Conservation (phyloP, 2,888 invertebrate species). For the Lydus trimaculatus region DNA sequence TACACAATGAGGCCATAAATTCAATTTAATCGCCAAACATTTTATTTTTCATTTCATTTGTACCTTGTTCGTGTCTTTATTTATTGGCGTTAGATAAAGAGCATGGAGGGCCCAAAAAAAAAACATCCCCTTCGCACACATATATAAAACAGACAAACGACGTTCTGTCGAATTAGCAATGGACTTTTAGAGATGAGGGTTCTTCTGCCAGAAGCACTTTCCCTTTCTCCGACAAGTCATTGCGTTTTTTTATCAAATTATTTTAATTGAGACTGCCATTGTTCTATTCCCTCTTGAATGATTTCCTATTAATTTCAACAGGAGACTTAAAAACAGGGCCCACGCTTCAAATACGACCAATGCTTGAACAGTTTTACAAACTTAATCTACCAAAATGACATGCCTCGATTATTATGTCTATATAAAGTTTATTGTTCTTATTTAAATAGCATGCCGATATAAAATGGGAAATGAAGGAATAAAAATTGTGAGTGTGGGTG, state of each 20-base stretch:
- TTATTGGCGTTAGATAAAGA: slow-evolving; percentile 35
- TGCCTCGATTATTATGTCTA: slow-evolving; percentile 25
- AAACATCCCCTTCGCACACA: slow-evolving; percentile 29
- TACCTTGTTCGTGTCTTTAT: slow-evolving; percentile 48
- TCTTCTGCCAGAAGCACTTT: slow-evolving; percentile 12
- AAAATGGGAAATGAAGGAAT: not conserved
- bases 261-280: slow-evolving; percentile 47
- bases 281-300: slow-evolving; percentile 44
- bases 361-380: slow-evolving; percentile 30
- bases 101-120: slow-evolving; percentile 27
- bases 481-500: not conserved
- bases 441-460: not conserved
- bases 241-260: slow-evolving; percentile 48
- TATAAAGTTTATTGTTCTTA: slow-evolving; percentile 7
- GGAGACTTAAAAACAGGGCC: slow-evolving; percentile 39
- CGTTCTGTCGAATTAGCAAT: slow-evolving; percentile 48
- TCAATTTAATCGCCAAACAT: slow-evolving; percentile 49
- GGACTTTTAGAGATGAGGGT: slow-evolving; percentile 30
- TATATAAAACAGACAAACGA: slow-evolving; percentile 45
- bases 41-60: slow-evolving; percentile 51
- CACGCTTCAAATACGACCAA: slow-evolving; percentile 21
- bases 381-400: slow-evolving; percentile 33
- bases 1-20: slow-evolving; percentile 45
- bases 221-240: slow-evolving; percentile 35
- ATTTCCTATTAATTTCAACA: slow-evolving; percentile 44